These are phyloP conservation scores for Hydrotaea diabolus DNA, from an alignment of 2,888 invertebrate genomes.

Conservation along the genomic window DNA sequence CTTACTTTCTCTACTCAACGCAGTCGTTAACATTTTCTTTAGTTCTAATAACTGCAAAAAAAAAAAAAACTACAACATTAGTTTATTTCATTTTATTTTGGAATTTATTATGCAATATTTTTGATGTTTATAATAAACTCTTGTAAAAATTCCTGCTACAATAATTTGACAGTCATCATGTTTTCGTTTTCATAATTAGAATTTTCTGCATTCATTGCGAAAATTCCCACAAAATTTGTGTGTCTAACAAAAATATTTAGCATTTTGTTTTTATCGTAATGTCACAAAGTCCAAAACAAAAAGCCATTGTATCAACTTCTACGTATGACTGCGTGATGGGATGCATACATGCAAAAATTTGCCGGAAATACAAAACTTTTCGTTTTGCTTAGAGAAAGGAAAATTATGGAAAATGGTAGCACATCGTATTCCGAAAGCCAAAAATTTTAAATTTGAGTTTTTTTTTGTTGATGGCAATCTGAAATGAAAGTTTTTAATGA, in stretches of 20 bases:
- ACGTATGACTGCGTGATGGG: neutral
- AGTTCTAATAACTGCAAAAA: too few relatives aligned
- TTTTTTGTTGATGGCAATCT: neutral
- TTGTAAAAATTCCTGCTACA: neutral
- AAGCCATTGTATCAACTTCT: neutral
- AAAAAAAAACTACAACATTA: too few relatives aligned
- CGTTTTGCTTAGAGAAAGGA: neutral
- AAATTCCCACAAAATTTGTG: neutral
- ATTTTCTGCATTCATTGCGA: neutral
- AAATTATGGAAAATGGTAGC: too few relatives aligned
- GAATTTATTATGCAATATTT: neutral
- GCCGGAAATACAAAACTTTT: neutral
- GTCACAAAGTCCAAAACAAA: neutral
- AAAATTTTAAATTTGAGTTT: too few relatives aligned
- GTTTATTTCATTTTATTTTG: too few relatives aligned
- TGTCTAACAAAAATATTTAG: neutral
- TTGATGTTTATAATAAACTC: neutral
- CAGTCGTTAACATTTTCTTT: too few relatives aligned
- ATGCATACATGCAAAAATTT: neutral
- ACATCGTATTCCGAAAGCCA: too few relatives aligned
- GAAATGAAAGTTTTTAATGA: slow-evolving; percentile 1
- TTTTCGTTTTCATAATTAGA: neutral
- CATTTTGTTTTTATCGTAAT: neutral
- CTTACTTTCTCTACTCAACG: too few relatives aligned
- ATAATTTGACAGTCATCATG: neutral